Base-by-base conservation (phyloP, 2,888 invertebrate species). In the Caprella mutica region DNA sequence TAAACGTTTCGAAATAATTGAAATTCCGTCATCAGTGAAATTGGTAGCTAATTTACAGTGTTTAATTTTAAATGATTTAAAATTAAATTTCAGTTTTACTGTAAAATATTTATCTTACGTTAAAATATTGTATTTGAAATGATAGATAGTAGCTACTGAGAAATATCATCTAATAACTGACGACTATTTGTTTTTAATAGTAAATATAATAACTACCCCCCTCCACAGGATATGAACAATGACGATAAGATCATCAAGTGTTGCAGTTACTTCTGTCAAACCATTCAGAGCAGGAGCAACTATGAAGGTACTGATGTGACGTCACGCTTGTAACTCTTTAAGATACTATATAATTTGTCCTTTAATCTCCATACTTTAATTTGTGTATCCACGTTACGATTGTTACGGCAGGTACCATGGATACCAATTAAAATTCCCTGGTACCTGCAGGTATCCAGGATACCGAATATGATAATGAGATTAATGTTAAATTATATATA, bases 191-290 rank as follows among this genome's bases (percentile, higher is more conserved):
- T n/a, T n/a, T n/a, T n/a, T n/a, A n/a, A n/a, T n/a, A n/a, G n/a
- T n/a, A n/a, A n/a, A n/a, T n/a, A n/a, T n/a, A n/a, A n/a, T n/a
- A n/a, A n/a, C n/a, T n/a, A n/a, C n/a, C 14, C 23, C 24, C 23
- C 46, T 72, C 72, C 72, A 4, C 70, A 70, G 65, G 71, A 69
- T 52, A 70, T 64, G 23, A 77, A 76, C 65, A 87, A 87, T 73
- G 87, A 91, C 74, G 90, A 91, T 74, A 83, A 85, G 70, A 90
- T 90, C 69, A 78, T 91, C 66, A 81, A 61, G 14, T 66, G 66
- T 21, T 69, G 69, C 52, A 53, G 61, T 26, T 59, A 65, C 58
- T 59, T 67, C 56, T 58, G n/a, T n/a, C n/a, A n/a, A n/a, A n/a
- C n/a, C n/a, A n/a, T n/a, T n/a, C n/a, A n/a, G n/a, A 23, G n/a